Percentiles rank a stretch among this genome's conserved stretches.
phyloP scores from a whole-genome alignment of 2,797 vertebrate species.

The Pangasius mekongensis region DNA sequence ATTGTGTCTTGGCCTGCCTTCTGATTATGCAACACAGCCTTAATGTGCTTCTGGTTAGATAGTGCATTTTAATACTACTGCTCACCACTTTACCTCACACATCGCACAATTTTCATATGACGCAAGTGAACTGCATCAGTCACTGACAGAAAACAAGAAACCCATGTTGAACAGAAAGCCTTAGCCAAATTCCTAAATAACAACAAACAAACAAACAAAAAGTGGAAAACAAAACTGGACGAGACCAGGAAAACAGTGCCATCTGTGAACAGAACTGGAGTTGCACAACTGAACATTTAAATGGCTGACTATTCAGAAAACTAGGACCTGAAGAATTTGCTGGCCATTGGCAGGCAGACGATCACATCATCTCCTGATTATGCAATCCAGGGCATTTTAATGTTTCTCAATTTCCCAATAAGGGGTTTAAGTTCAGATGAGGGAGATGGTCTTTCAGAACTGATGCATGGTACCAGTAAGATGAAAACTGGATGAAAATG shows the following conservation, averaged over 20 bases:
- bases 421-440: not conserved
- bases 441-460: not conserved
- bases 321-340: not conserved
- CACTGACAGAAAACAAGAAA: not conserved
- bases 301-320: not conserved
- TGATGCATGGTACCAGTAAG: not conserved
- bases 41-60: conserved; percentile 15
- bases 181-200: not conserved
- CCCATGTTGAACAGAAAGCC: not conserved
- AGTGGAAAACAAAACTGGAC: not conserved
- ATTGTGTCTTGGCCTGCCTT: conserved; percentile 1
- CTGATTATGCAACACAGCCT: conserved; percentile 9
- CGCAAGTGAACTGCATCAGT: not conserved
- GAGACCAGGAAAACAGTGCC: not conserved
- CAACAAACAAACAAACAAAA: not conserved
- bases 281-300: not conserved
- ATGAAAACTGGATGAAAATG: not conserved
- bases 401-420: not conserved
- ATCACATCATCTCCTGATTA: not conserved
- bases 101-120: not conserved
- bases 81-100: not conserved
- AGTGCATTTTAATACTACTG: conserved; percentile 1
- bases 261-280: not conserved
- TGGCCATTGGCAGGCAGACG: not conserved
- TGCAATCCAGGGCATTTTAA: not conserved